Percentiles rank a stretch among this genome's conserved stretches.
Evolutionary conservation across 2,797 vertebrate genomes (phyloP).

Genomic region (Propithecus perrieri): DNA sequence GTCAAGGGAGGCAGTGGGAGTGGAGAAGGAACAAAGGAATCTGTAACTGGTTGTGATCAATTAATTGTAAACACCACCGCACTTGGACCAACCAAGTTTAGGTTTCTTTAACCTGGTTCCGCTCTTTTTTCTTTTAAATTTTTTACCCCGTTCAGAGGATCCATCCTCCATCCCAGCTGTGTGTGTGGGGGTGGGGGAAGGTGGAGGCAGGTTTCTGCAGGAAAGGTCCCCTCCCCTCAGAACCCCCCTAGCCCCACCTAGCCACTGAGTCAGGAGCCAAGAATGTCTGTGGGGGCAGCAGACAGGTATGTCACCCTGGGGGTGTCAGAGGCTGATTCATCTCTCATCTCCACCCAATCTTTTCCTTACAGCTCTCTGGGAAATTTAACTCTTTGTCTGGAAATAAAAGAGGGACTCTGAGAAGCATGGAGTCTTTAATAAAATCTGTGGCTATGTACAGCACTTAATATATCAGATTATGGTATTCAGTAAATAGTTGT

Average conservation of each 20-base stretch:
- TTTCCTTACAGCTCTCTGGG: constrained; percentile 43
- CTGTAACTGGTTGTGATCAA: no score
- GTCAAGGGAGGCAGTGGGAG: no score
- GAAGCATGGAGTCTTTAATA: not conserved
- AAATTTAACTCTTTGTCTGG: constrained; percentile 61
- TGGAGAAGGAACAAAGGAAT: no score
- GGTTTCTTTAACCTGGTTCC: not conserved
- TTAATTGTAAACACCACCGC: no score
- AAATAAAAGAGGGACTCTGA: constrained; percentile 53
- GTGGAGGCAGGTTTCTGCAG: constrained; percentile 21
- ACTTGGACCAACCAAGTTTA: not conserved
- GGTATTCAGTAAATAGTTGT: not conserved
- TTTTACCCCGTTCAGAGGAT: not conserved
- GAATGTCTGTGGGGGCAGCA: constrained; percentile 70
- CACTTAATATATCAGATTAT: not conserved
- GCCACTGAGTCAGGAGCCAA: constrained; percentile 58
- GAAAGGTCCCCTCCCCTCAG: not conserved
- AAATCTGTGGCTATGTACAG: not conserved
- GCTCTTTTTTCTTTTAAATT: constrained; percentile 3
- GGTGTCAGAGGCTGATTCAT: constrained; percentile 68
- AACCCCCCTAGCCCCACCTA: not conserved
- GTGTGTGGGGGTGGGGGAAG: not conserved
- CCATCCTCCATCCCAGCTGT: not conserved
- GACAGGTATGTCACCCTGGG: constrained; percentile 61
- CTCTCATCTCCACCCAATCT: constrained; percentile 51